Evolutionary conservation across 35 echinoderm and acorn worm species (phyloP).

Genomic region (Hemicentrotus pulcherrimus): DNA sequence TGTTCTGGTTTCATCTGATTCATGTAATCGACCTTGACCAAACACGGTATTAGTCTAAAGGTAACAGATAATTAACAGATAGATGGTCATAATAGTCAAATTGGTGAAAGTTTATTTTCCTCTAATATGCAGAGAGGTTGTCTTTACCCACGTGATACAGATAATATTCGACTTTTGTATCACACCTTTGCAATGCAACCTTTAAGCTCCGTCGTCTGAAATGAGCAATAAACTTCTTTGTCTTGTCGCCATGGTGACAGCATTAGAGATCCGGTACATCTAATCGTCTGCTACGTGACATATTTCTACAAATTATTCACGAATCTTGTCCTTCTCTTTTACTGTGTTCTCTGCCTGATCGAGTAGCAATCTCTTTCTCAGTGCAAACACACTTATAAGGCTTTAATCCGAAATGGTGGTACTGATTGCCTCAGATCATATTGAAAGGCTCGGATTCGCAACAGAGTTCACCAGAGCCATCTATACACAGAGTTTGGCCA

Average conservation of each 20-base stretch:
- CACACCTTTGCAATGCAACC: not conserved
- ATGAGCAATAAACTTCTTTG: not conserved
- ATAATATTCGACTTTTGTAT: too few relatives aligned
- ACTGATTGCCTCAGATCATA: too few relatives aligned
- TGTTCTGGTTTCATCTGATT: not conserved
- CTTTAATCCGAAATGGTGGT: too few relatives aligned
- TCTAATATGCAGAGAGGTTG: too few relatives aligned
- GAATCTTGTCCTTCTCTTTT: not conserved
- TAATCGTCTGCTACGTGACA: not conserved
- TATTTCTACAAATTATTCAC: not conserved
- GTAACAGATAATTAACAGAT: too few relatives aligned
- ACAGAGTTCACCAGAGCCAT: too few relatives aligned
- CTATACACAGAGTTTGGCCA: too few relatives aligned
- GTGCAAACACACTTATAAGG: not conserved
- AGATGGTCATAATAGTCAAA: too few relatives aligned
- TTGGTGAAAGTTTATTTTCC: too few relatives aligned
- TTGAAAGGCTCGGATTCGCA: too few relatives aligned
- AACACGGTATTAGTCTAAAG: not conserved
- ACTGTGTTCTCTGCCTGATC: not conserved
- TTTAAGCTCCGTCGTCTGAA: not conserved
- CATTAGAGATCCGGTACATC: not conserved
- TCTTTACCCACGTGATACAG: too few relatives aligned
- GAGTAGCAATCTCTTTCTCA: not conserved
- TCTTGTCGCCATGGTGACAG: not conserved
- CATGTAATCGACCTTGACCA: not conserved